Base-by-base conservation (phyloP, 1,140 invertebrate species). In the Drosophila suzukii region DNA sequence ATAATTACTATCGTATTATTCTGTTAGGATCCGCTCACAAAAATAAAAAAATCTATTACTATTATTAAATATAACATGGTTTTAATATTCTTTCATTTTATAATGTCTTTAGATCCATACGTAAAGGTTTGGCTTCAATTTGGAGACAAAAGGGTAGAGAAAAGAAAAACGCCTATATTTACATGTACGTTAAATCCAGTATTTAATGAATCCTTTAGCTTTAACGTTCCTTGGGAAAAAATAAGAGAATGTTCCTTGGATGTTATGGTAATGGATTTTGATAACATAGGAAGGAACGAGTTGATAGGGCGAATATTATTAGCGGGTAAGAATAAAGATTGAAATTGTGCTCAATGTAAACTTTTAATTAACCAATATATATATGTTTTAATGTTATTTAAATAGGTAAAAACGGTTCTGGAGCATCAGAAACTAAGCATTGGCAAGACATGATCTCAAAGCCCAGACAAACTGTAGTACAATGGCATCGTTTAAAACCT, bases 371-470 rank as follows among this genome's bases (percentile, higher is more conserved):
- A 68, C 32, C 36, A 10, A 34, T 7, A 10, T 30, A 36, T 36
- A 13, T 51, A 6, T n/a, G 15, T 13, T 55, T 20, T 39, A 30
- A 32, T 49, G 34, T 32, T 32, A 36, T 20, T 49, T 41, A 11
- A 34, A 30, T 41, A 41, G 97, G 97, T 47, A 97, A 98, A 93
- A 98, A 97, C 81, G 97, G 97, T 15, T 97, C 96, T 20, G 97
- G 97, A 6, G 97, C 97, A 10, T 96, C 96, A 12, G 97, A 98
- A 92, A 97, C 97, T 2, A 98, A 98, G 92, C 97, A 98, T 90
- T 98, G 97, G 97, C 97, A 97, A 85, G 97, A 98, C 90, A 98
- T 98, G 98, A 98, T 98, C 65, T 98, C 97, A 38, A 98, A 98
- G 91, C 97, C 98, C 3, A 93, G 97, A 66, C 97, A 98, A 93